Evolutionary conservation across 2,113 vertebrate genomes (phyloP), one percentile per base, ranked within the genome.

Genomic region (Triplophysa rosa): DNA sequence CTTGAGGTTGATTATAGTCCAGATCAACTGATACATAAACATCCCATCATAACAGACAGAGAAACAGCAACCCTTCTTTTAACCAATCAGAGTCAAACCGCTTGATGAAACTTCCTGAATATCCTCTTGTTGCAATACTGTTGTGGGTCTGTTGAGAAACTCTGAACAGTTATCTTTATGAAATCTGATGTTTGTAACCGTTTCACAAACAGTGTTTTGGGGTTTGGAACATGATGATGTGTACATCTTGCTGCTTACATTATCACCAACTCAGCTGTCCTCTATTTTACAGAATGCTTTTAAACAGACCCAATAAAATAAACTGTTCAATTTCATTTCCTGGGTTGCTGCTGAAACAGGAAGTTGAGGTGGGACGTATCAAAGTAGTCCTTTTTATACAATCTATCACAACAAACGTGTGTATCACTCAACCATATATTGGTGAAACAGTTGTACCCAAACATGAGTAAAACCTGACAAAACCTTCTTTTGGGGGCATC

Each of bases 131-230:
- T 73, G 70, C 70, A 24, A 59, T 24, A 71, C 52, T 45, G 42
- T 42, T 42, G 29, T 54, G 47, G 21, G 49, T 71, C 11, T 58
- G 52, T 72, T 72, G 70, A 23, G 70, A 73, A 73, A 73, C 54
- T 42, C 26, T 17, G 33, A 19, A 37, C 29, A 0, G 69, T 72
- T 59, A 73, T 73, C 54, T 59, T 13, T 24, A n/a, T 13, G 54
- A 4, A n/a, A 73, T 61, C 54, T 14, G 33, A 73, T 24, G 8
- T 73, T n/a, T 61, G 13, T 61, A 59, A 73, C n/a, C n/a, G 49
- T 68, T 42, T 29, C 49, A 58, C 49, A 58, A 37, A n/a, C 29
- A 13, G 26, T 49, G 42, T 68, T 14, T 47, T 67, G 14, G 42
- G 9, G 33, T 56, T 26, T 37, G 49, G 26, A 19, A 21, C 47